Base-by-base conservation (phyloP, 2,888 invertebrate species). In the Tenthredo amoena region DNA sequence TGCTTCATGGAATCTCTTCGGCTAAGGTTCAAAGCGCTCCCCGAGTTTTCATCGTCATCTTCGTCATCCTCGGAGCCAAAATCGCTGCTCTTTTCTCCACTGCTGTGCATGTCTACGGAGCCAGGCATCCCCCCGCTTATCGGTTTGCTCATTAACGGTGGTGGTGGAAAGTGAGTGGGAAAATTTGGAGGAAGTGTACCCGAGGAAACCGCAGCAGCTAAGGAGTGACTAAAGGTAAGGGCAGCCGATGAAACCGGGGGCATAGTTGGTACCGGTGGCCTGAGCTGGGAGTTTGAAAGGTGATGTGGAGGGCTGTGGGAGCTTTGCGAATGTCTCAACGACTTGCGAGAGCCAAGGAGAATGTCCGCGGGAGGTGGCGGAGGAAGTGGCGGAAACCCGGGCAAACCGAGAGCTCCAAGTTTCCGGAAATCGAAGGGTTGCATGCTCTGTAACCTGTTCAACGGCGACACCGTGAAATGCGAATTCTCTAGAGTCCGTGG, bases 401-500 rank as follows among this genome's bases (percentile, higher is more conserved):
- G 95, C 3, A 95, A 91, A 9, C 95, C 95, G 88, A 94, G 91
- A 21, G 96, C 95, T 86, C 96, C 96, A 85, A 97, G 94, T 92
- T 98, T 98, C 47, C 98, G 96, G 92, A 97, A 98, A 93, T 99
- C 98, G 93, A 98, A 98, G 0, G 99, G 98, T 92, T 99, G 98
- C 98, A 99, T 98, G 90, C 97, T 98, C 94, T 98, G 98, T 77
- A 99, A 95, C 90, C 98, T 96, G 93, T 97, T 98, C 87, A 99
- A 94, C 3, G 99, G 98, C 12, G 97, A 97, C 47, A 96, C 95
- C 88, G 96, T 95, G 40, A 91, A 84, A 68, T 91, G 91, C 1
- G 91, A 89, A 92, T 47, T 91, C 85, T 65, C 88, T 86, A 58
- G 87, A 86, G 47, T 85, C 84, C 47, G 84, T 84, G 65, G 85